A percentile compares a stretch with the other conserved stretches of the same genome.
Evolutionary conservation across 2,888 invertebrate genomes (phyloP).

Genomic region (Lottia scabra): DNA sequence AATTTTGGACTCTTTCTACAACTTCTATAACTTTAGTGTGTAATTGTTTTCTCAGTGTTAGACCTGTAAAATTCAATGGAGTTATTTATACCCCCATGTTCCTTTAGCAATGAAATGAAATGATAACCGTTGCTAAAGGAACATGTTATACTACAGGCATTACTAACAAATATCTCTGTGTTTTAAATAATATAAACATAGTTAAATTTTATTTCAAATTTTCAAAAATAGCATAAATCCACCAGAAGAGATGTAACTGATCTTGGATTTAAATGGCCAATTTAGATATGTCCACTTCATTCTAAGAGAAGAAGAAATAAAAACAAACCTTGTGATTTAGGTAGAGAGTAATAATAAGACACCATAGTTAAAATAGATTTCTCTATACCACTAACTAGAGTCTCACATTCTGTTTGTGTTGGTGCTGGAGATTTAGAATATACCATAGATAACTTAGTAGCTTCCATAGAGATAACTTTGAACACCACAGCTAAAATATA

Average conservation of each 20-base stretch:
- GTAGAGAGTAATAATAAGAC: conserved; percentile 51
- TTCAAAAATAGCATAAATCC: too few species aligned
- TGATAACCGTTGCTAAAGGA: too few species aligned
- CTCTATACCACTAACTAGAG: conserved; percentile 45
- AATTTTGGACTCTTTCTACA: conserved; percentile 34
- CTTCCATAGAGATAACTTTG: conserved; percentile 52
- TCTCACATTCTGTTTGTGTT: conserved; percentile 38
- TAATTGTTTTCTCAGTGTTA: conserved; percentile 34
- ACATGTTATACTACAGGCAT: too few species aligned
- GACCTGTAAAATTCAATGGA: too few species aligned
- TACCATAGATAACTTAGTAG: conserved; percentile 54
- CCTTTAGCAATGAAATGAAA: too few species aligned
- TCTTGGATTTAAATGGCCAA: too few species aligned
- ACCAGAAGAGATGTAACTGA: too few species aligned
- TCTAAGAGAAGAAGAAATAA: background rate
- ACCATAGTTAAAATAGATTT: conserved; percentile 48
- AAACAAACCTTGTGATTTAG: conserved; percentile 51
- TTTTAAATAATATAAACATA: too few species aligned
- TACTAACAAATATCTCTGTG: too few species aligned
- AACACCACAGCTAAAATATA: conserved; percentile 42
- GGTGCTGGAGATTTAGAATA: conserved; percentile 50
- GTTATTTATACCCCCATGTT: too few species aligned
- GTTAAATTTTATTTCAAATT: too few species aligned
- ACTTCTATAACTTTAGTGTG: conserved; percentile 37
- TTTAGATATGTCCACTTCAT: too few species aligned